Conservation (phyloP, 1,140 invertebrate species). For the Heliconius eleuchia region DNA sequence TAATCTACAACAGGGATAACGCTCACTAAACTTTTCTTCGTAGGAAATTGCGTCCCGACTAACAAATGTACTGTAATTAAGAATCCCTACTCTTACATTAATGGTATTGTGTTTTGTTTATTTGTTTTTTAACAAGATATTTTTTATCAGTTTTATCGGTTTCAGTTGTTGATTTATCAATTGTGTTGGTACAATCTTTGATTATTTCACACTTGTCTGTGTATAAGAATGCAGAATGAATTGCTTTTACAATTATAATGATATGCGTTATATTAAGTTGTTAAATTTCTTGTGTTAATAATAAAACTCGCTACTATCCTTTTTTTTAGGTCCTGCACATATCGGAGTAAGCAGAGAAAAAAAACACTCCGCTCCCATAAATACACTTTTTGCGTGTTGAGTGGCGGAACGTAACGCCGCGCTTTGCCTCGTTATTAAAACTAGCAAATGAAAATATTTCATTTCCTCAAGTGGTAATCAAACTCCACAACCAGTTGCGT, state of each 20-base stretch:
- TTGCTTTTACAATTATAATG: background rate
- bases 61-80: constrained; percentile 40
- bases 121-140: constrained; percentile 1
- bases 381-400: too few species aligned
- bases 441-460: too few species aligned
- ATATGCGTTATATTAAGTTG: background rate
- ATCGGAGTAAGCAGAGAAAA: too few species aligned
- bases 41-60: constrained; percentile 33
- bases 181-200: background rate
- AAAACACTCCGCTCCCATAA: too few species aligned
- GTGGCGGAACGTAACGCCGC: too few species aligned
- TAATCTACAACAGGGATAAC: constrained; percentile 26
- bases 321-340: too few species aligned
- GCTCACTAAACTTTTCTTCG: constrained; percentile 33
- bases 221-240: background rate
- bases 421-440: too few species aligned
- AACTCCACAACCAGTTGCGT: too few species aligned
- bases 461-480: too few species aligned
- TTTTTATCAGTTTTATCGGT: background rate
- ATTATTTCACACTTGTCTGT: background rate
- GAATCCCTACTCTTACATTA: constrained; percentile 41
- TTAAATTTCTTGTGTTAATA: too few species aligned
- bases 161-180: background rate
- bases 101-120: constrained; percentile 27
- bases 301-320: too few species aligned